phyloP scores from a whole-genome alignment of 1,140 invertebrate species.

The Euura saliciscinereae region DNA sequence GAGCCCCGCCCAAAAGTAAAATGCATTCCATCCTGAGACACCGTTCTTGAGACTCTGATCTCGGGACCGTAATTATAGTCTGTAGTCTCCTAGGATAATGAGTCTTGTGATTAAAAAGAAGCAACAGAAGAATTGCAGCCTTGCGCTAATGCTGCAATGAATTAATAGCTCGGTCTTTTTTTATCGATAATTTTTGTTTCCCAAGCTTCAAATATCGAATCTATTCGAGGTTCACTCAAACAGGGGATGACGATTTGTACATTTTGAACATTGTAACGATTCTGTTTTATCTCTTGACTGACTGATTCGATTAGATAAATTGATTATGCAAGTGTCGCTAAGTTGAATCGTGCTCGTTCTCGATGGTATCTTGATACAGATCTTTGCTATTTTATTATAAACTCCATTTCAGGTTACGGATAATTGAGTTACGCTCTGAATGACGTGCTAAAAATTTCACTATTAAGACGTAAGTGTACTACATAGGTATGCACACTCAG shows the following conservation, averaged over 20 bases:
- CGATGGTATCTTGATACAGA: no score
- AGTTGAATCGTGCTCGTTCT: no score
- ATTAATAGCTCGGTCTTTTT: no score
- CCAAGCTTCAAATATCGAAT: no score
- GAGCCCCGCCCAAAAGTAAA: slow-evolving; percentile 1
- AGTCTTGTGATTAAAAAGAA: background rate
- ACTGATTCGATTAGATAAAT: background rate
- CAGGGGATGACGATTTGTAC: background rate
- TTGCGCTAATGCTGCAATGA: no score
- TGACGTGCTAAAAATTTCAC: slow-evolving; percentile 5
- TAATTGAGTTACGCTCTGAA: background rate
- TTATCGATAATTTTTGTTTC: no score
- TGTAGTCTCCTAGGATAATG: background rate
- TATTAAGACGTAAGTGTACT: background rate
- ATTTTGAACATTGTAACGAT: background rate
- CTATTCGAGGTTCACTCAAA: background rate
- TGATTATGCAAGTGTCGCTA: no score
- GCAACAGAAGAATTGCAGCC: no score
- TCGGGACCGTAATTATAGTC: background rate
- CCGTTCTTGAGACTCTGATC: background rate
- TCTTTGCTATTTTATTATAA: background rate
- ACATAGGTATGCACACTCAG: background rate
- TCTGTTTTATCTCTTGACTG: background rate
- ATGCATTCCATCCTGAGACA: background rate
- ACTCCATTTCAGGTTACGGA: background rate